Conservation (phyloP, 2,113 vertebrate species). For the Tachysurus vachellii region DNA sequence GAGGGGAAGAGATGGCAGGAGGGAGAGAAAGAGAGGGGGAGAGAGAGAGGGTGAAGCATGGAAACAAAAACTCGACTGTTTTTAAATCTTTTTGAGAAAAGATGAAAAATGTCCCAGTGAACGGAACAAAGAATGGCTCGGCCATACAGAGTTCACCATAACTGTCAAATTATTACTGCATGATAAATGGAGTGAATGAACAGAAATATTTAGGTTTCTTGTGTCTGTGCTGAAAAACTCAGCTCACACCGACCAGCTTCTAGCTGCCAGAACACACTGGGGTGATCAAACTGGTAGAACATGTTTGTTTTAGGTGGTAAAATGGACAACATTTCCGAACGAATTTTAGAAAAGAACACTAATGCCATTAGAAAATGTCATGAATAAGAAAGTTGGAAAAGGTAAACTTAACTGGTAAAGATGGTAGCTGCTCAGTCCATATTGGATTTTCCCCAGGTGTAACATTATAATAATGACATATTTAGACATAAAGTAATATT, state of each 20-base stretch:
- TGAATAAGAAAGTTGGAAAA: not conserved
- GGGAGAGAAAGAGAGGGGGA: too few relatives aligned
- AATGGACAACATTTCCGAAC: not conserved
- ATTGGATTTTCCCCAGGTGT: not conserved
- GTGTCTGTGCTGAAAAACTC: not conserved
- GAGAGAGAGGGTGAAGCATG: constrained; percentile 49
- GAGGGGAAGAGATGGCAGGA: too few relatives aligned
- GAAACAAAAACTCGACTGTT: constrained; percentile 68
- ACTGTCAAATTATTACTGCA: constrained; percentile 1
- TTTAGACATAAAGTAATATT: not conserved
- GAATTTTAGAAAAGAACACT: not conserved
- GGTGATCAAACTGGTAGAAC: not conserved
- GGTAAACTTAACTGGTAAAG: not conserved
- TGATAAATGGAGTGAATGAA: not conserved
- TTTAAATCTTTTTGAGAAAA: constrained; percentile 36
- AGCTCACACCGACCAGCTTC: not conserved
- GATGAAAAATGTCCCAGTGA: constrained; percentile 42
- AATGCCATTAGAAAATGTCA: not conserved
- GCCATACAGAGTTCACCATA: not conserved
- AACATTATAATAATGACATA: not conserved
- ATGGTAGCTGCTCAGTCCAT: not conserved
- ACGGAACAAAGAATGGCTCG: constrained; percentile 56
- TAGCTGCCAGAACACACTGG: not conserved
- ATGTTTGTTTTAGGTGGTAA: not conserved
- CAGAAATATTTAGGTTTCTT: not conserved